Evolutionary conservation across 2,113 vertebrate genomes (phyloP), one percentile per base, ranked within the genome.

Genomic region (Neolamprologus ventralis): DNA sequence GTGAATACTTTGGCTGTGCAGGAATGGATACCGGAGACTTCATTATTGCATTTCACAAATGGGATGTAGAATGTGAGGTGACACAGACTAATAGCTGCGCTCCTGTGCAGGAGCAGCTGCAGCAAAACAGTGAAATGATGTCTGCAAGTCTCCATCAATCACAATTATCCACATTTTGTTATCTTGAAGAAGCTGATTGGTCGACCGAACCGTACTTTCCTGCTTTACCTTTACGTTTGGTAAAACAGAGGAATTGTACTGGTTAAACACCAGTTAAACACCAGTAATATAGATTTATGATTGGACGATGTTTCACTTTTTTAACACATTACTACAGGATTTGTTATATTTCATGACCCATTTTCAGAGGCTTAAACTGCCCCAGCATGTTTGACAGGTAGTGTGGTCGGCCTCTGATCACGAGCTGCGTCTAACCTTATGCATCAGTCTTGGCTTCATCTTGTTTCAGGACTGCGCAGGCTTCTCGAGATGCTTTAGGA

Each of bases 131-230:
- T 83, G 85, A 87, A 95, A 95, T 86, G 82, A 93, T 91, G 91
- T 94, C 53, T 83, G 78, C 55, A 10, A 53, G 83, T 81, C 33
- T 82, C 91, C 87, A 95, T 96, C 95, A 91, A 95, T 96, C 95
- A 96, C 90, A 91, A 95, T 96, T 95, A 96, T 93, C 94, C 81
- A 78, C 58, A 65, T 91, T 94, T 94, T 92, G 78, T 90, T 90
- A 88, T 60, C 42, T 79, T 68, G 81, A 82, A 81, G 90, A 94
- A 94, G 93, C 87, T 82, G 55, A 90, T 88, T 79, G 87, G 88
- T 87, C 37, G 51, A 88, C 75, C 71, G 42, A 90, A 87, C 80
- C 75, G 28, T 47, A n/a, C 35, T 35, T 17, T 7, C 10, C 21
- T 42, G 17, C 79, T 12, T 75, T 86, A 71, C 57, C 80, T 51